Percentiles rank a stretch among this genome's conserved stretches.
These are phyloP conservation scores for Lineus longissimus DNA, from an alignment of 1,140 invertebrate genomes.

Conservation along the genomic window DNA sequence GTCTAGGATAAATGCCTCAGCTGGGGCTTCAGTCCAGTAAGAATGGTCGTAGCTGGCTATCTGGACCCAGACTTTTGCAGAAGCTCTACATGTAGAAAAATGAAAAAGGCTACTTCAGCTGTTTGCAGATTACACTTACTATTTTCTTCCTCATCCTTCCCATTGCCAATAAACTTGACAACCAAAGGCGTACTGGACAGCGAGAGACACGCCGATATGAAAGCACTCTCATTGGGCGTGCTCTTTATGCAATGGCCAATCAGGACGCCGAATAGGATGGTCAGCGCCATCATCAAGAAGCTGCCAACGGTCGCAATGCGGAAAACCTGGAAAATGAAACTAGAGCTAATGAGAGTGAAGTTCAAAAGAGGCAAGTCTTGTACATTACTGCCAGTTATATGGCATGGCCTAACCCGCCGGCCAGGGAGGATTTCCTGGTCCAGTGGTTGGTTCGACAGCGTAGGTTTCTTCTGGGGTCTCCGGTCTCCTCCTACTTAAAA, in stretches of 20 bases:
- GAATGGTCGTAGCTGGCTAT: too few species aligned
- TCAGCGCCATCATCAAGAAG: conserved; percentile 7
- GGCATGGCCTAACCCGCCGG: too few species aligned
- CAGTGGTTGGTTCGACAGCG: too few species aligned
- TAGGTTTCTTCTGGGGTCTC: too few species aligned
- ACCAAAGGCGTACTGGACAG: conserved; percentile 23
- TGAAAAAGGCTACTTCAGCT: too few species aligned
- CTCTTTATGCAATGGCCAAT: conserved; percentile 6
- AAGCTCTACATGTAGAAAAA: background rate
- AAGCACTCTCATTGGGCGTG: conserved; percentile 13
- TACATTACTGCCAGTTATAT: too few species aligned
- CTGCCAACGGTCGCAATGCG: conserved; percentile 8
- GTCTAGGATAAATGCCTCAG: too few species aligned
- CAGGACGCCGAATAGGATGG: conserved; percentile 8
- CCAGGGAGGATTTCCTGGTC: too few species aligned
- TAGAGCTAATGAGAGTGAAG: background rate
- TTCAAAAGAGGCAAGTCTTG: background rate
- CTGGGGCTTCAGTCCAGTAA: too few species aligned
- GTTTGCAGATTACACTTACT: background rate
- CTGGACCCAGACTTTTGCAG: too few species aligned
- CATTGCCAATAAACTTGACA: conserved; percentile 7
- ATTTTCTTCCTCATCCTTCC: background rate
- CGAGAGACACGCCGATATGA: conserved; percentile 19
- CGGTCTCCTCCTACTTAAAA: too few species aligned
- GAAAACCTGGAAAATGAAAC: conserved; percentile 10